A percentile compares a stretch with the other conserved stretches of the same genome.
These are phyloP conservation scores for Operophtera brumata DNA, from an alignment of 2,888 invertebrate genomes.

Conservation along the genomic window DNA sequence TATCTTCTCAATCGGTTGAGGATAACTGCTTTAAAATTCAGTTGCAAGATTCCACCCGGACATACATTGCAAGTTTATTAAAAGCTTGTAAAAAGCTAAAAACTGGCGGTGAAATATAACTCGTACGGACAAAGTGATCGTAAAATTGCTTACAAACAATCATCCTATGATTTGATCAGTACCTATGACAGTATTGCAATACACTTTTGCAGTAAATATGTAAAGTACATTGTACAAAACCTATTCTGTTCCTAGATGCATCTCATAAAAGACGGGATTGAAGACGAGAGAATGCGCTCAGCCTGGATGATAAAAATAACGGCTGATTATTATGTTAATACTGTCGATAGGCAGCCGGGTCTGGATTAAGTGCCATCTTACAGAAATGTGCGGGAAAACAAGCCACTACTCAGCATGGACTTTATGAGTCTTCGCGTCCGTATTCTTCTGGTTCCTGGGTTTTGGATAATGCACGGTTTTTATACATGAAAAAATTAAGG, in stretches of 20 bases:
- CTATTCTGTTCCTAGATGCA: constrained; percentile 18
- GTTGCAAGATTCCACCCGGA: no score
- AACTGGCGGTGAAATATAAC: no score
- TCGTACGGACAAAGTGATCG: not conserved
- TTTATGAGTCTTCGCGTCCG: no score
- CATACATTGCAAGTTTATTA: no score
- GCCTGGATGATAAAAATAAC: constrained; percentile 27
- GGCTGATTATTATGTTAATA: constrained; percentile 34
- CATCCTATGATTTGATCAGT: not conserved
- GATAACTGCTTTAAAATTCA: no score
- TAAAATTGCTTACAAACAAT: not conserved
- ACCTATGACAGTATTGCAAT: not conserved
- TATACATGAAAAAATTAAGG: no score
- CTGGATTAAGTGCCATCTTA: not conserved
- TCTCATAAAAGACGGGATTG: constrained; percentile 23
- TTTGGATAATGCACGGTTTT: no score
- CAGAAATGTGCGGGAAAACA: not conserved
- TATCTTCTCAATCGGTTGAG: no score
- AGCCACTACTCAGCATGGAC: no score
- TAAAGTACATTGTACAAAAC: constrained; percentile 16
- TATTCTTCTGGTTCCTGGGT: no score
- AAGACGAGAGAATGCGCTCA: constrained; percentile 32
- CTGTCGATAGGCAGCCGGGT: constrained; percentile 18
- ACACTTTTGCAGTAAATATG: constrained; percentile 2
- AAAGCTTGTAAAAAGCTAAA: no score